Evolutionary conservation across 2,888 invertebrate species (phyloP), one percentile per base, ranked within the genome.

Genomic region (Agonopterix subpropinquella): DNA sequence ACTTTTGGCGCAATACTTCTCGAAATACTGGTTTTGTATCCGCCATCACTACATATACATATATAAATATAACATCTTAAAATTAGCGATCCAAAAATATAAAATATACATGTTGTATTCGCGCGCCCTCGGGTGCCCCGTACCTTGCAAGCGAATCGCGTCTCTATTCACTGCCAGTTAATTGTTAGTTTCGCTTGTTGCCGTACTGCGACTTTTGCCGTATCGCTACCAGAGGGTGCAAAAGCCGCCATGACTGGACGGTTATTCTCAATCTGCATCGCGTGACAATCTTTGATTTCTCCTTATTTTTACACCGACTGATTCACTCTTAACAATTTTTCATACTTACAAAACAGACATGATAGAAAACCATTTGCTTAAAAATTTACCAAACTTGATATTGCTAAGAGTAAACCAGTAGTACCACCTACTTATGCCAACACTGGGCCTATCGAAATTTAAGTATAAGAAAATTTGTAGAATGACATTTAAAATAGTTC

Each of bases 31-130:
- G 72, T 73, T 70, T 74, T 70, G 86, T 85, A 86, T 77, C 70
- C 87, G 87, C 88, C 86, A 73, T 75, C 70, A 80, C 86, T 86
- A 87, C 87, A 83, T 86, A 85, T 86, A 87, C 79, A 88, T 87
- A 87, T 87, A 85, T 87, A 88, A 88, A 88, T 88, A 87, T 87
- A 88, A 86, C 85, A 83, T 88, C 88, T 87, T 88, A 88, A 88
- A 87, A 86, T 86, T 87, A 88, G 88, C 87, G 79, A 87, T 88
- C 88, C 88, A 88, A 88, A 88, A 88, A 88, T 88, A 88, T 85
- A 85, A 88, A 88, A 86, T 88, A 87, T 88, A 85, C 87, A 82
- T 80, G 80, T 80, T 80, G 82, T 82, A 76, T 80, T 77, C 77
- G 78, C 76, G 80, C 84, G 80, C 85, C 86, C 80, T 76, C 80